phyloP scores from a whole-genome alignment of 1,140 invertebrate genomes.

The Drosophila tani region DNA sequence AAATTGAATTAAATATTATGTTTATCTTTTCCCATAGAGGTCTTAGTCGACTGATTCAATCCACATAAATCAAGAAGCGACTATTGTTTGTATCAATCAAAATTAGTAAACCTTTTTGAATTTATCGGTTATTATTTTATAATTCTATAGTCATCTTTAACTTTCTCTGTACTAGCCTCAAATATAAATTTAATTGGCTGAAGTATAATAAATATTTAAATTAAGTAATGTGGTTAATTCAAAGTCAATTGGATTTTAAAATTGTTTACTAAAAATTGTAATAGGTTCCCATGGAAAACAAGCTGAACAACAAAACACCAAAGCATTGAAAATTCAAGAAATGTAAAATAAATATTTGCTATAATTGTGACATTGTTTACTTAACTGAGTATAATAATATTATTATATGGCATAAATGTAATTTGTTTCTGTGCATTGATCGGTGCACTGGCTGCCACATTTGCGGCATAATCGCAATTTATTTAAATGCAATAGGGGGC shows the following conservation, averaged over 20 bases:
- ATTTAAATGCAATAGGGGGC: slow-evolving; percentile 71
- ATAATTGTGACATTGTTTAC: not conserved
- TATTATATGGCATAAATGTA: not conserved
- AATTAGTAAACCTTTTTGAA: not conserved
- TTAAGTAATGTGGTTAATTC: not conserved
- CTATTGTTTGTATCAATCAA: not conserved
- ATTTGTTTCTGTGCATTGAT: slow-evolving; percentile 21
- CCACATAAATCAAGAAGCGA: too few relatives aligned
- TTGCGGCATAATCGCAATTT: slow-evolving; percentile 82
- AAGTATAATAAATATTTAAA: not conserved
- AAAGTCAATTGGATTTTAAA: not conserved
- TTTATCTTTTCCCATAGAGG: too few relatives aligned
- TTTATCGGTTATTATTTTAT: not conserved
- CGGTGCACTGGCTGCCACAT: slow-evolving; percentile 66
- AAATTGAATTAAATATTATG: too few relatives aligned
- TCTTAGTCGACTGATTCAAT: too few relatives aligned
- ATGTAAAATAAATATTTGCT: too few relatives aligned
- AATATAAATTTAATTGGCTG: not conserved
- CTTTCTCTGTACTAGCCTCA: not conserved
- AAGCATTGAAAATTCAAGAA: not conserved
- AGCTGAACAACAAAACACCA: not conserved
- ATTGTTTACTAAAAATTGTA: not conserved
- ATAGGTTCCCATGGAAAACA: not conserved
- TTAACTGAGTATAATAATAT: too few relatives aligned
- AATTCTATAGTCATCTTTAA: not conserved